Evolutionary conservation across 2,888 invertebrate species (phyloP), one percentile per base, ranked within the genome.

Genomic region (Halictus quadricinctus): DNA sequence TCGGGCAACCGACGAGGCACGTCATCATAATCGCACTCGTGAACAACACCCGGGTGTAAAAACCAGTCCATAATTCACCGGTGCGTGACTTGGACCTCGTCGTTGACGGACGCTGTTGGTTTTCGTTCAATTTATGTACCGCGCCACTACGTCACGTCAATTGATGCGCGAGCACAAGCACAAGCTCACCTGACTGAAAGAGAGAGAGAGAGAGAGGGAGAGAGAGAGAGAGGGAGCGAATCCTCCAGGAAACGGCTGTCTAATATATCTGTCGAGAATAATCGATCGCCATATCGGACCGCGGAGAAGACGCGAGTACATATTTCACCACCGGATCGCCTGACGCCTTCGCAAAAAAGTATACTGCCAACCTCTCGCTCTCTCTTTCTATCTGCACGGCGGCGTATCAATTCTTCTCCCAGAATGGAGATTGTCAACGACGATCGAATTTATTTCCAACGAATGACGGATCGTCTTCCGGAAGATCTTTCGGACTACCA

Each of bases 261-360:
- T 86, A 89, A 89, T 89, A 89, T 86, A 89, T 89, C 86, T 86
- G 88, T 89, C 89, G 72, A 46, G 83, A 58, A 84, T 89, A 89
- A 89, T 89, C 89, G 87, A 88, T 88, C 88, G 87, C 66, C 84
- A 70, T 79, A 73, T 72, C 78, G 82, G 58, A 36, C 46, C 70
- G 58, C 74, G 66, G 77, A 72, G 73, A 81, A 87, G 78, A 75
- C 78, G 82, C 76, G 66, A 50, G 58, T 73, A 25, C 83, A 72
- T 83, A 72, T 86, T 86, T 79, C 75, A 79, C 60, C 41, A 29
- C n/a, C 15, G 74, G 15, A 46, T 64, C 66, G 36, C 78, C 76
- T 41, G 29, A 79, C 74, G 18, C 60, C 29, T 48, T 69, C 18
- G 54, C 10, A 25, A 43, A 41, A 76, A 60, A 12, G 21, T 18